These are phyloP conservation scores for Microdon myrmicae DNA, from an alignment of 2,888 invertebrate species.

Conservation along the genomic window DNA sequence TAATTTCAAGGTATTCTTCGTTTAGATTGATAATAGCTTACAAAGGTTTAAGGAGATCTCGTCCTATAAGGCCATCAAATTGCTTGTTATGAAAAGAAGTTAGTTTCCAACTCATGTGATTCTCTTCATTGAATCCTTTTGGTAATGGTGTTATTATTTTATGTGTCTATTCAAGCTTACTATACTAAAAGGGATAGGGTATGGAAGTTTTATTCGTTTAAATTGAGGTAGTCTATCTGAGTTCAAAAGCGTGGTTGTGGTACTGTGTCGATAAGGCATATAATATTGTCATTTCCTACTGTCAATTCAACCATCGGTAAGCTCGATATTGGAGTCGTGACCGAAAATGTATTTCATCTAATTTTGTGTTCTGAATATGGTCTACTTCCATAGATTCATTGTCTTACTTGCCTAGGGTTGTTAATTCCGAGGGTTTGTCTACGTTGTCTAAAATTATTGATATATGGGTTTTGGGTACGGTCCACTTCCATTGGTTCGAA, in stretches of 20 bases:
- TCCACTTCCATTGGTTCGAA: too few species aligned
- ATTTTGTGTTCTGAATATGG: neutral
- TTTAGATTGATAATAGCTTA: too few species aligned
- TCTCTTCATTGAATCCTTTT: too few species aligned
- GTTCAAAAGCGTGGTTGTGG: neutral
- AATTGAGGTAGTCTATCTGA: neutral
- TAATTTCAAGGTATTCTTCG: too few species aligned
- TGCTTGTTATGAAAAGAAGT: too few species aligned
- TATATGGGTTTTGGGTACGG: too few species aligned
- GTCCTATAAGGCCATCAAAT: too few species aligned
- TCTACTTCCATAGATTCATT: neutral
- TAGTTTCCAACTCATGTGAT: slow-evolving; percentile 2
- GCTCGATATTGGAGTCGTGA: neutral
- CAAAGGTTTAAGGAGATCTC: too few species aligned
- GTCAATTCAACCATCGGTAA: slow-evolving; percentile 6
- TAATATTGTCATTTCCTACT: slow-evolving; percentile 1
- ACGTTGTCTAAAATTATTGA: too few species aligned
- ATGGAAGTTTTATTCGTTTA: neutral
- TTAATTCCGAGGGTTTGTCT: too few species aligned
- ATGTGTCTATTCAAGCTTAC: neutral
- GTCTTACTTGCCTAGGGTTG: too few species aligned
- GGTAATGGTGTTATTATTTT: neutral
- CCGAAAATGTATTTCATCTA: slow-evolving; percentile 12
- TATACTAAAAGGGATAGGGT: neutral
- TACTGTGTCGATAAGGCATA: slow-evolving; percentile 2